These are phyloP conservation scores for Decapterus maruadsi DNA, from an alignment of 2,797 vertebrate genomes.

Conservation along the genomic window DNA sequence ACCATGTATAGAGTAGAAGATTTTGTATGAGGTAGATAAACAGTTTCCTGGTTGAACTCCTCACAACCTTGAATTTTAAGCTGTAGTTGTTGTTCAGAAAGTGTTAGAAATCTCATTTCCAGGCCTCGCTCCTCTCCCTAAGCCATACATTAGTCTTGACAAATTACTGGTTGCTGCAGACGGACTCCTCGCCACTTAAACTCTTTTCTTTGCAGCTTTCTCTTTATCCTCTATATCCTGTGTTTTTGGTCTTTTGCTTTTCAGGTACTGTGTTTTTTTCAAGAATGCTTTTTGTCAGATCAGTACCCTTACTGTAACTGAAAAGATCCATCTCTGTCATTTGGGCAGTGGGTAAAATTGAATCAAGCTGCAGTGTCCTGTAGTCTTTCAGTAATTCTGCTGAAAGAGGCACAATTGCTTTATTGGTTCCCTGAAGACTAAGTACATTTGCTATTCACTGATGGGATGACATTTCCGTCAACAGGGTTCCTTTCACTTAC, in stretches of 20 bases:
- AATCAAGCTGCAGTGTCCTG: slow-evolving; percentile 9
- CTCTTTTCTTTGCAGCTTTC: slow-evolving; percentile 65
- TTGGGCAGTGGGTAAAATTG: not conserved
- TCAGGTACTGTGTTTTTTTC: slow-evolving; percentile 58
- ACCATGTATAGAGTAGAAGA: slow-evolving; percentile 6
- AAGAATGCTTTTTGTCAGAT: slow-evolving; percentile 19
- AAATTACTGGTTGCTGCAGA: slow-evolving; percentile 72
- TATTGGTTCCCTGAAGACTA: slow-evolving; percentile 2
- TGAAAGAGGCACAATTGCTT: not conserved
- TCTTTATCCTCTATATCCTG: slow-evolving; percentile 57
- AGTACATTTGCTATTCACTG: not conserved
- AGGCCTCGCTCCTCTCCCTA: slow-evolving; percentile 27
- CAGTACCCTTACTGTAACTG: slow-evolving; percentile 44
- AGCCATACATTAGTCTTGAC: slow-evolving; percentile 32
- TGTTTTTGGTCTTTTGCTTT: slow-evolving; percentile 57
- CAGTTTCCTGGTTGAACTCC: slow-evolving; percentile 12
- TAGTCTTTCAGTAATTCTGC: slow-evolving; percentile 7
- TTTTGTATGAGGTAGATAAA: slow-evolving; percentile 16
- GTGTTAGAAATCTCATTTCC: slow-evolving; percentile 28
- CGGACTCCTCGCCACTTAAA: slow-evolving; percentile 82
- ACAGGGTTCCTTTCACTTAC: slow-evolving; percentile 41
- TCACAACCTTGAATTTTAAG: slow-evolving; percentile 1
- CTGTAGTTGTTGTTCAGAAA: slow-evolving; percentile 29
- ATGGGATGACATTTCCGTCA: not conserved
- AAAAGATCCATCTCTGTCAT: slow-evolving; percentile 31